Percentiles rank a stretch among this genome's conserved stretches.
phyloP scores from a whole-genome alignment of 2,113 vertebrate species.

The Loxodonta africana region DNA sequence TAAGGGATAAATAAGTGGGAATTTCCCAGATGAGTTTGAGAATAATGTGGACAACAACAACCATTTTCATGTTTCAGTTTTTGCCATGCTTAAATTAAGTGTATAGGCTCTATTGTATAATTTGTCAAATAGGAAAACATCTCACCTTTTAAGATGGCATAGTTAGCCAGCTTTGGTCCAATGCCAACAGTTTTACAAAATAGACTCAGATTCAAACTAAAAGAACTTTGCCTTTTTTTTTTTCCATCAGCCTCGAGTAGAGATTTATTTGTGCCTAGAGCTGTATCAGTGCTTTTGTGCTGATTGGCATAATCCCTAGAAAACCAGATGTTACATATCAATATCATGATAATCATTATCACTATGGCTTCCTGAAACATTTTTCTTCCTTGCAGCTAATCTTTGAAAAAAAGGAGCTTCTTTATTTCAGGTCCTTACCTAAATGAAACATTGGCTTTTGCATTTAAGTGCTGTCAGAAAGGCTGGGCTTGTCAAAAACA shows the following conservation, averaged over 20 bases:
- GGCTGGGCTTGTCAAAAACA: not conserved
- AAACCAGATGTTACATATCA: not conserved
- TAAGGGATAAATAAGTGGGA: not conserved
- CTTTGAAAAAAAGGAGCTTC: not conserved
- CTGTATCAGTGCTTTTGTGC: not conserved
- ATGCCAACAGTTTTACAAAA: not conserved
- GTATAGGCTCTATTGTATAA: not conserved
- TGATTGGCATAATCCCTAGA: not conserved
- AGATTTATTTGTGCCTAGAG: not conserved
- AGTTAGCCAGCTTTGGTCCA: not conserved
- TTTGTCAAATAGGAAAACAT: not conserved
- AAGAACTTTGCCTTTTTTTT: not conserved
- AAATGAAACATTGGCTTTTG: conserved; percentile 50
- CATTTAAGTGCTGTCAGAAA: not conserved
- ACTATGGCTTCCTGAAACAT: not conserved
- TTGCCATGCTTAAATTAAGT: not conserved
- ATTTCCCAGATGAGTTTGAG: not conserved
- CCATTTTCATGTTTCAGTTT: not conserved
- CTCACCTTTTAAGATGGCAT: not conserved
- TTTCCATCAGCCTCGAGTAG: not conserved
- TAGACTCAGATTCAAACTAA: not conserved
- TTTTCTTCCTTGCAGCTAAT: conserved; percentile 42
- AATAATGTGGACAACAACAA: not conserved
- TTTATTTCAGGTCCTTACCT: conserved; percentile 43
- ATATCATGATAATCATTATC: not conserved